Evolutionary conservation across 1,140 invertebrate genomes (phyloP), one percentile per base, ranked within the genome.

Genomic region (Tribolium castaneum): DNA sequence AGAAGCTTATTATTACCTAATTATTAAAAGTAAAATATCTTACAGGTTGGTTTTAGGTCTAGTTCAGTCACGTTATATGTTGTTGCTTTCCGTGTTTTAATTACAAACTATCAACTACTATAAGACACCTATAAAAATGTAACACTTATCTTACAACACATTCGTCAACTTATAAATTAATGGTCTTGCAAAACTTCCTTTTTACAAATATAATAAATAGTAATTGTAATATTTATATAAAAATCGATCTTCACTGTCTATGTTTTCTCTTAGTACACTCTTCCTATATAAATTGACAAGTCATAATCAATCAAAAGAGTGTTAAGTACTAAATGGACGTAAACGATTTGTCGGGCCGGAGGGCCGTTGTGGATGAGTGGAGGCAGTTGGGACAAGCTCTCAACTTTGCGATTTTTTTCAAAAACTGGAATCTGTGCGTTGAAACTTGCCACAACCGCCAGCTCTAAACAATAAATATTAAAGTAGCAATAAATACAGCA

Each of bases 131-230:
- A 84, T 80, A 81, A 82, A 84, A 83, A 80, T 80, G 82, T 82
- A 84, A 84, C 82, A 82, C 82, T 81, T 84, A 83, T 85, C 80
- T 84, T 85, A 85, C 82, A 85, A 80, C 76, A 81, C 51, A 62
- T 76, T 80, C 50, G 22, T 75, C 70, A 79, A 72, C 39, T 72
- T 54, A 56, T 70, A 78, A 78, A 75, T 56, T 75, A 78, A 80
- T 76, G 49, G 50, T 73, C 75, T 77, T 78, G 59, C 52, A 78
- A 79, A 81, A 81, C 19, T 45, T 56, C 59, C 76, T 82, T 81
- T 82, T 80, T 82, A 80, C 79, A 82, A 76, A 78, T 80, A 70
- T 75, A 82, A 81, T 81, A 82, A 81, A 81, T 83, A 80, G 45
- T 78, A 72, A 79, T 77, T 73, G 54, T 70, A 78, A 78, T 77